A percentile compares a stretch with the other conserved stretches of the same genome.
Conservation (phyloP, 2,888 invertebrate species). For the Diaprepes abbreviatus region DNA sequence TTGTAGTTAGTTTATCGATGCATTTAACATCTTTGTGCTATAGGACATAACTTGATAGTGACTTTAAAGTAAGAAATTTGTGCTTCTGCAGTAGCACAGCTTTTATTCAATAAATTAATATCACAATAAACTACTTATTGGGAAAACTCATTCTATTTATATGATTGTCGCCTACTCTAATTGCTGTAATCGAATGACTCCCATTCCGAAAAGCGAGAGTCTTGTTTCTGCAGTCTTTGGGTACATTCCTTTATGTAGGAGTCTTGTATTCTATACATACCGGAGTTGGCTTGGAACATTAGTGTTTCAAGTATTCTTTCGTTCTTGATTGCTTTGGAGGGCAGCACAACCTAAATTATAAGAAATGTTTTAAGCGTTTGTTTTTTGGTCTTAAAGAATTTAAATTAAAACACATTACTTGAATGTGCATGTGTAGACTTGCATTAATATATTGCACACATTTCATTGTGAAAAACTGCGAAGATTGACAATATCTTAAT, state of each 20-base stretch:
- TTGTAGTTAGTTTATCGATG: too few species aligned
- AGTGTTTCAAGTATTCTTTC: constrained; percentile 92
- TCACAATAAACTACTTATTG: constrained; percentile 34
- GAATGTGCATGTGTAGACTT: too few species aligned
- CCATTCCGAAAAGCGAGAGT: constrained; percentile 87
- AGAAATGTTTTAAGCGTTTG: not conserved
- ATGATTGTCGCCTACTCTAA: constrained; percentile 54
- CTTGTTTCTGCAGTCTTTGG: constrained; percentile 88
- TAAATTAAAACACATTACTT: too few species aligned
- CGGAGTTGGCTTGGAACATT: constrained; percentile 93
- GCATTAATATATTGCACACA: too few species aligned
- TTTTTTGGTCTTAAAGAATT: too few species aligned
- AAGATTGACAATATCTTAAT: too few species aligned
- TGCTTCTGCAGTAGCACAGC: too few species aligned
- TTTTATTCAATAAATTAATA: constrained; percentile 21
- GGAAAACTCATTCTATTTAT: constrained; percentile 30
- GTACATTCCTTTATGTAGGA: constrained; percentile 90
- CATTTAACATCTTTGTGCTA: too few species aligned
- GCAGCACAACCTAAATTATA: constrained; percentile 79
- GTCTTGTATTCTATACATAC: constrained; percentile 93
- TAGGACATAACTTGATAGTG: too few species aligned
- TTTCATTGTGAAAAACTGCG: too few species aligned
- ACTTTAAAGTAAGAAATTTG: too few species aligned
- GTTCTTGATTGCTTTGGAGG: constrained; percentile 93
- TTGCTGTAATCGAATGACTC: constrained; percentile 81